Conservation (phyloP, 2,113 vertebrate genomes). For the Stomatorhinus ivindoensis region DNA sequence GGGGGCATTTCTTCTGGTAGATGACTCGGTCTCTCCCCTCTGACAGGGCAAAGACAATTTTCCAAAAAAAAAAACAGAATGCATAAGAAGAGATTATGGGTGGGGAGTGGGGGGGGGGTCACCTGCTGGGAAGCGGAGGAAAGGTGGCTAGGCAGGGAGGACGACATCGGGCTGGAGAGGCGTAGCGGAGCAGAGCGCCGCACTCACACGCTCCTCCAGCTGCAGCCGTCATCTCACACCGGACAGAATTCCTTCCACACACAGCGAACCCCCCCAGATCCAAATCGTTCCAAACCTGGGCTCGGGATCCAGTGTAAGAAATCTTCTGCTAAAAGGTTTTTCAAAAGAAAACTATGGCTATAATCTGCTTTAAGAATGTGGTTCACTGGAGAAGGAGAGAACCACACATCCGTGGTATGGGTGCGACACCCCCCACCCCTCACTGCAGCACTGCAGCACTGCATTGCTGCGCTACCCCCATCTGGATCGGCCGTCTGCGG, state of each 20-base stretch:
- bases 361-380: neutral
- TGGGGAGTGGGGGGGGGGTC: neutral
- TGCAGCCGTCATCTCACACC: neutral
- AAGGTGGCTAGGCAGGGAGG: neutral
- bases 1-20: constrained; percentile 8
- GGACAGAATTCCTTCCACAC: neutral
- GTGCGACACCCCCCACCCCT: neutral
- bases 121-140: neutral
- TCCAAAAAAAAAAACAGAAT: neutral
- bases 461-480: neutral
- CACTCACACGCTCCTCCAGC: neutral
- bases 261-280: neutral
- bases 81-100: neutral
- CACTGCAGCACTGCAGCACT: neutral
- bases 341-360: neutral
- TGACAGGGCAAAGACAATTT: neutral
- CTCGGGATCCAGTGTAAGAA: neutral
- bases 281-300: neutral
- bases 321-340: neutral
- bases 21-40: neutral
- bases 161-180: too few species aligned
- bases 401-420: neutral
- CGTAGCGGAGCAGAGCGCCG: neutral
- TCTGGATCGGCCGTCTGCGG: neutral
- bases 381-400: neutral